Evolutionary conservation across 2,797 vertebrate species (phyloP), one percentile per base, ranked within the genome.

Genomic region (Enteromius argenteus): DNA sequence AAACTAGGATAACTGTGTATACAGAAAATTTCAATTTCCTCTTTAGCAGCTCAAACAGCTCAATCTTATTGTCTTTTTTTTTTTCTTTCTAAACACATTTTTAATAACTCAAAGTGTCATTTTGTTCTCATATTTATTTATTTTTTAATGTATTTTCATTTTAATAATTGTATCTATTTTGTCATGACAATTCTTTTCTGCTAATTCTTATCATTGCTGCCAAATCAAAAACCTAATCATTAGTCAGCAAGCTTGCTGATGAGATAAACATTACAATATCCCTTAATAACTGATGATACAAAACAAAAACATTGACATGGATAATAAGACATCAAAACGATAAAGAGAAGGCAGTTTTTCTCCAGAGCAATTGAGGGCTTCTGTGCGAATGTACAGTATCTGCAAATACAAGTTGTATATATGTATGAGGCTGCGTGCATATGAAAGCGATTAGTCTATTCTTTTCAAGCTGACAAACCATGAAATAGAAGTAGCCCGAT

Each of bases 401-500:
- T 78, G 37, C 74, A 71, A 71, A 71, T 46, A 49, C 39, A 84
- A 37, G 75, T 39, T 71, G 51, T 62, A 60, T 71, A 69, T 78
- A 69, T 82, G 64, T 56, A 86, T 80, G 69, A 66, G 72, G 67
- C 6, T 78, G 51, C n/a, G 10, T 81, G 62, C 60, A 84, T 58
- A 85, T 67, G 77, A 67, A 85, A 80, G 49, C n/a, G 62, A 85
- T 76, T 74, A 67, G 78, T 42, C 84, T 74, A 81, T 80, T 79
- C 75, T 78, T 79, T 71, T 84, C 75, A 71, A 72, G 82, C 66
- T 79, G 75, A 79, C 82, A 84, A 84, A 79, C 82, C 82, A 84
- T 84, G 82, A 84, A 84, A 84, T 49, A 84, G 75, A 84, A 84
- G 64, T 49, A 84, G 75, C 64, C 39, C 8, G 1, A 84, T 72